Percentiles rank a stretch among this genome's conserved stretches.
Conservation (phyloP, 1,140 invertebrate genomes). For the Nephotettix cincticeps region DNA sequence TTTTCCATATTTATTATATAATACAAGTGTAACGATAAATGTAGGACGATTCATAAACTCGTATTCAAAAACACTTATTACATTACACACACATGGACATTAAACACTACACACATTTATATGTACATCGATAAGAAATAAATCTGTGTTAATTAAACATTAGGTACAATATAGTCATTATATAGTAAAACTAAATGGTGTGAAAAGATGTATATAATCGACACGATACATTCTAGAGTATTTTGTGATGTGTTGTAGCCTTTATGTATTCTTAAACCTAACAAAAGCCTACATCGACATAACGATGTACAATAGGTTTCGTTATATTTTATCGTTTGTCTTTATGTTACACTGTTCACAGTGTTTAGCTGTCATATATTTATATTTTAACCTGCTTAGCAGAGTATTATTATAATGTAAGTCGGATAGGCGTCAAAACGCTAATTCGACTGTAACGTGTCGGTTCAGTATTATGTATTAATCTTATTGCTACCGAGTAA, state of each 20-base stretch:
- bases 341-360: conserved; percentile 25
- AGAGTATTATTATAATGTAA: conserved; percentile 17
- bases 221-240: conserved; percentile 19
- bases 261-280: conserved; percentile 18
- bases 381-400: conserved; percentile 30
- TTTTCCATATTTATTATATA: conserved; percentile 15
- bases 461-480: conserved; percentile 41
- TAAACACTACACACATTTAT: conserved; percentile 4
- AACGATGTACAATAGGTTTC: conserved; percentile 10
- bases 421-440: conserved; percentile 28
- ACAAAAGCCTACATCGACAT: conserved; percentile 4
- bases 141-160: conserved; percentile 18
- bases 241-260: conserved; percentile 39
- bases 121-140: conserved; percentile 4
- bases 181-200: conserved; percentile 24
- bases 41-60: neutral
- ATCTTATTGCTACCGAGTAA: conserved; percentile 40
- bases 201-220: conserved; percentile 24
- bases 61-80: neutral
- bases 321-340: conserved; percentile 17
- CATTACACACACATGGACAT: neutral
- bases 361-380: conserved; percentile 29
- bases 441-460: conserved; percentile 35
- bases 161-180: conserved; percentile 22
- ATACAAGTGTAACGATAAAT: neutral